phyloP scores from a whole-genome alignment of 2,888 invertebrate genomes.

The Athalia circularis region DNA sequence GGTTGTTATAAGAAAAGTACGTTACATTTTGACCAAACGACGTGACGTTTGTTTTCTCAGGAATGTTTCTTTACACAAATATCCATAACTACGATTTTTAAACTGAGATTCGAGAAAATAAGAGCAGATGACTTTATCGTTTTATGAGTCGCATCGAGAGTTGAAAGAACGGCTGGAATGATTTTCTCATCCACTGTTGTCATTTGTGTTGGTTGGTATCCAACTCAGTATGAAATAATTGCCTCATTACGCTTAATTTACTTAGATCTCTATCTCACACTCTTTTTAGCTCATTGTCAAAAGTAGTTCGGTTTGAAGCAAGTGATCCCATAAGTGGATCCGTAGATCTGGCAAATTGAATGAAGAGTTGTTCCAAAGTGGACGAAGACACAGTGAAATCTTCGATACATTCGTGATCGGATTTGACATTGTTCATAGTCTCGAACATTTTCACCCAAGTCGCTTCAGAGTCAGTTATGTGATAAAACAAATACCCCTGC shows the following conservation, averaged over 20 bases:
- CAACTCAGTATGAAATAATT: neutral
- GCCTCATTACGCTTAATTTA: neutral
- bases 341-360: conserved; percentile 68
- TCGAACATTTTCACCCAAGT: conserved; percentile 70
- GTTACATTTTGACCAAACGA: no score
- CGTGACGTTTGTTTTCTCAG: no score
- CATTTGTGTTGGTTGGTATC: neutral
- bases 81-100: no score
- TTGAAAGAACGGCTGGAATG: no score
- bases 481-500: conserved; percentile 68
- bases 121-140: no score
- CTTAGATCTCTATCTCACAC: neutral
- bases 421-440: conserved; percentile 64
- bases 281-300: neutral
- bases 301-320: neutral
- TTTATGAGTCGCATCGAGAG: no score
- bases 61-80: no score
- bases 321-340: conserved; percentile 24
- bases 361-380: conserved; percentile 70
- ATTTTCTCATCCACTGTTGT: no score
- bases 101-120: no score
- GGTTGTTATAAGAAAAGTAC: no score
- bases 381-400: conserved; percentile 70
- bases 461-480: conserved; percentile 63
- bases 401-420: conserved; percentile 64